Evolutionary conservation across 2,888 invertebrate genomes (phyloP).

Genomic region (Unio pictorum): DNA sequence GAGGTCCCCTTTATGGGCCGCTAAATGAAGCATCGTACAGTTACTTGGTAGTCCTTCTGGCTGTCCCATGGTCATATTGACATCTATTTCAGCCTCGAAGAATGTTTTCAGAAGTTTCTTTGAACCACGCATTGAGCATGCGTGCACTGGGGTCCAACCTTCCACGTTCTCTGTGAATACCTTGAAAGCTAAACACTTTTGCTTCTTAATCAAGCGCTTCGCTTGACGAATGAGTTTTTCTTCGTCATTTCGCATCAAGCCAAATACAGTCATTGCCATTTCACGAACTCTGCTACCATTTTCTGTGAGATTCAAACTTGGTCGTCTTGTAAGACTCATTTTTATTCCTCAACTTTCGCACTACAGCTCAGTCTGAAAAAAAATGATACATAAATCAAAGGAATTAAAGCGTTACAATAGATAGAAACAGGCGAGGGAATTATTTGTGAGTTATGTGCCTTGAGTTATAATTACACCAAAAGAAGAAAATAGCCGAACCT

Average conservation of each 20-base stretch:
- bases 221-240: slow-evolving; percentile 36
- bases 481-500: too few species aligned
- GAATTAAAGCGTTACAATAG: too few species aligned
- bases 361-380: too few species aligned
- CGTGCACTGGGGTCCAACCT: slow-evolving; percentile 59
- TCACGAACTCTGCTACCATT: slow-evolving; percentile 1
- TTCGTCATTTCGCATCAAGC: slow-evolving; percentile 41
- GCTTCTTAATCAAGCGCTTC: slow-evolving; percentile 43
- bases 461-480: too few species aligned
- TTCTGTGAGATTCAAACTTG: too few species aligned
- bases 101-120: slow-evolving; percentile 50
- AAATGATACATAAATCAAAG: too few species aligned
- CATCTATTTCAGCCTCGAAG: slow-evolving; percentile 44
- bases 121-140: slow-evolving; percentile 50
- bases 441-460: too few species aligned
- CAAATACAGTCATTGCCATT: slow-evolving; percentile 36
- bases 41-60: slow-evolving; percentile 50
- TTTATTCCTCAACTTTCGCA: too few species aligned
- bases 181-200: slow-evolving; percentile 27
- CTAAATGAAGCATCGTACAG: slow-evolving; percentile 50
- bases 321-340: too few species aligned
- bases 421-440: too few species aligned
- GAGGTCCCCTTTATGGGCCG: slow-evolving; percentile 46
- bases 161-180: slow-evolving; percentile 47
- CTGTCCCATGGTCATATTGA: slow-evolving; percentile 53